Base-by-base conservation (phyloP, 2,113 vertebrate species). In the Psammodynastes pulverulentus region DNA sequence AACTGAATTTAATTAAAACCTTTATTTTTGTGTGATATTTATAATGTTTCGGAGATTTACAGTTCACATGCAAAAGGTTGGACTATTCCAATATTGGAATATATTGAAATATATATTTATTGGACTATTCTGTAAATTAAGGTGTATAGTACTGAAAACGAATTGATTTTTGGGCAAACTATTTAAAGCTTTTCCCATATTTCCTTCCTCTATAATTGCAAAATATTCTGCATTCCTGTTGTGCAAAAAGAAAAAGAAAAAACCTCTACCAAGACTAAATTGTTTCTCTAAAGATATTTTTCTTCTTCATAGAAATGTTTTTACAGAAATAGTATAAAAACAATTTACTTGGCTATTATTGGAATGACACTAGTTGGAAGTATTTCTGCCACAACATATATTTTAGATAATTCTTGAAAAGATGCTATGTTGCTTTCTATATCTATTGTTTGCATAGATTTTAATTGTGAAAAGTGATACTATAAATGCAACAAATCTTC, bases 291-390 rank as follows among this genome's bases (percentile, higher is more conserved):
- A 95, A 92, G 62, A 91, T 48, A n/a, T 34, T 56, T 53, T 43
- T 94, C n/a, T 88, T 34, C 52, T 9, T 90, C 29, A 86, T 45
- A 43, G 86, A 49, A 84, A 12, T 89, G 34, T 93, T 93, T 93
- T 46, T 94, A 3, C 29, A 90, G 1, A 58, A 45, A 54, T 85
- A 19, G 10, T 51, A 91, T 29, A 88, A 93, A 49, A 95, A 46
- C 26, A 94, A 91, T 93, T 88, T 92, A 89, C 87, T 79, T 93
- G 94, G 49, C 34, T 94, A 91, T 93, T 91, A 94, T 5, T 34
- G 17, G 91, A 58, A 45, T 21, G 56, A 24, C 9, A 89, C n/a
- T 6, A 94, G 93, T 93, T 92, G 87, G 72, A 92, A 95, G 89
- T 85, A 87, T 92, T 95, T 95, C 94, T 94, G 26, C 54, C 39